Conservation (phyloP, 2,113 vertebrate species). For the Pelecanoides urinatrix region DNA sequence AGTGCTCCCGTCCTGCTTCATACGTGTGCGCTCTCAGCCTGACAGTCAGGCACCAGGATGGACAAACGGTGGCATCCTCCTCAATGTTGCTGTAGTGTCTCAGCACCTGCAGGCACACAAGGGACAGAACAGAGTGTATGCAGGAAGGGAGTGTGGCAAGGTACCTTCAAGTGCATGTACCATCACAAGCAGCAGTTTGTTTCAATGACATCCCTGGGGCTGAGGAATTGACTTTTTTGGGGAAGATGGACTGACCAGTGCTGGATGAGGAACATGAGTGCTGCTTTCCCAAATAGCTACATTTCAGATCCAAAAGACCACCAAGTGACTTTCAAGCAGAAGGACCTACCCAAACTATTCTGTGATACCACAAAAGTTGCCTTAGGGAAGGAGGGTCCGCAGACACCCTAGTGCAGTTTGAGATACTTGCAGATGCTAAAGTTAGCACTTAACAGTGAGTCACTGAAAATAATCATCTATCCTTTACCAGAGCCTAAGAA, state of each 20-base stretch:
- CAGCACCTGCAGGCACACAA: constrained; percentile 65
- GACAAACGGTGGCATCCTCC: constrained; percentile 76
- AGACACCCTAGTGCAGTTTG: not conserved
- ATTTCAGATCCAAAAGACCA: not conserved
- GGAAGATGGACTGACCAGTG: not conserved
- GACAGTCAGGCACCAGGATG: constrained; percentile 85
- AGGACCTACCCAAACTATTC: not conserved
- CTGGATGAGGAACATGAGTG: not conserved
- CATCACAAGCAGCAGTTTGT: not conserved
- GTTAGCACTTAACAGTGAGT: not conserved
- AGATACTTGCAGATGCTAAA: not conserved
- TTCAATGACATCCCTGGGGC: not conserved
- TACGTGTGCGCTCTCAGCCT: constrained; percentile 84
- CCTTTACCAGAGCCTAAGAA: not conserved
- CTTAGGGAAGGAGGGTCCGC: not conserved
- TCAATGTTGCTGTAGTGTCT: constrained; percentile 68
- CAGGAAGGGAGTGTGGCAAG: not conserved
- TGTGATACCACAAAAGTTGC: not conserved
- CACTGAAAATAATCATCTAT: not conserved
- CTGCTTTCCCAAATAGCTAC: not conserved
- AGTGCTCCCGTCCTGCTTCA: constrained; percentile 70
- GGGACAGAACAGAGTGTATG: not conserved
- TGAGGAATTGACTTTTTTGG: not conserved
- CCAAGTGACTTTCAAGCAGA: not conserved
- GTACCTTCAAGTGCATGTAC: not conserved